Base-by-base conservation (phyloP, 2,113 vertebrate species). In the Poeciliopsis prolifica region DNA sequence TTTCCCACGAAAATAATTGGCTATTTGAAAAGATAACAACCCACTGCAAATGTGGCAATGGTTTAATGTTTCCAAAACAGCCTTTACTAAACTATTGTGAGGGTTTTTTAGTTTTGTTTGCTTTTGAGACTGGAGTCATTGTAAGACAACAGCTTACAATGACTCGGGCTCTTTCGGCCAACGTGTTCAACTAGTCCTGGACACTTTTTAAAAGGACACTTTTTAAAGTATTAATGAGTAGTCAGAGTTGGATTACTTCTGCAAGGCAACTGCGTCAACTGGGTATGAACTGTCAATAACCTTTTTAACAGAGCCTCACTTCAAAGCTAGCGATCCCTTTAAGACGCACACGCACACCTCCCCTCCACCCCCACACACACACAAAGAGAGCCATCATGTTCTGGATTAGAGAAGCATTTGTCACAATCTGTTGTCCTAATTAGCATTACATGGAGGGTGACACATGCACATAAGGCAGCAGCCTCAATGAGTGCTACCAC, bases 401-500 rank as follows among this genome's bases (percentile, higher is more conserved):
- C 58, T 67, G 77, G 69, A 85, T 80, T 31, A 72, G 58, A 48
- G 35, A 61, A 64, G 58, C 69, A 84, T 88, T 81, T 74, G 73
- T 78, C 78, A 83, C 61, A 28, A 73, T 79, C 19, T 63, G 61
- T 74, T 77, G 37, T 66, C 61, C 72, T 80, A 74, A 81, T 89
- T 87, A 87, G 80, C 61, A 77, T 86, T 74, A 82, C 80, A 87
- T 73, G 84, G 73, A 65, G 65, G 44, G 61, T 70, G 65, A 28
- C 62, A 78, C 79, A 73, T 19, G 63, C 68, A 68, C 71, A 79
- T 30, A 72, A 13, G 74, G 65, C 65, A n/a, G 80, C 81, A 84
- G 76, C 68, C 67, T 89, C 81, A 88, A 88, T 92, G 87, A 86
- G 65, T 60, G 61, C 72, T 69, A 26, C 78, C 60, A 82, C 86